Evolutionary conservation across 2,113 vertebrate species (phyloP).

Genomic region (Notarius quadriscutis): DNA sequence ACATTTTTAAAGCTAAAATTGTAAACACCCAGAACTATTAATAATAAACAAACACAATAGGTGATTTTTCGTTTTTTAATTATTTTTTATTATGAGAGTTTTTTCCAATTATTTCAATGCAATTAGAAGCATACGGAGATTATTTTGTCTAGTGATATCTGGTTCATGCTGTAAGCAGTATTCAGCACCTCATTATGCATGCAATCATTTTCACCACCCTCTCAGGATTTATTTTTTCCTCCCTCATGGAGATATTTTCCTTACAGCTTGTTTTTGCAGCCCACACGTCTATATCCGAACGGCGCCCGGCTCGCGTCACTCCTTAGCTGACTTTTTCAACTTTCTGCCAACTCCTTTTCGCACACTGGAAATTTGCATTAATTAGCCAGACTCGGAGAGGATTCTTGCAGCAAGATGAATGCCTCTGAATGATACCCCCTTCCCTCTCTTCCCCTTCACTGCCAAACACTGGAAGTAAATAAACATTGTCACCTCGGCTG

Average conservation of each 20-base stretch:
- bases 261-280: conserved; percentile 61
- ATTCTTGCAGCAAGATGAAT: conserved; percentile 65
- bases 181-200: conserved; percentile 59
- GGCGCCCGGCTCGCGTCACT: conserved; percentile 64
- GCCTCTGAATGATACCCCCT: conserved; percentile 49
- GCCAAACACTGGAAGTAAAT: conserved; percentile 59
- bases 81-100: too few relatives aligned
- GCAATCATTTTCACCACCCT: conserved; percentile 44
- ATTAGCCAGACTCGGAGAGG: conserved; percentile 69
- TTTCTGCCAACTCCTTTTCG: conserved; percentile 65
- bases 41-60: not conserved
- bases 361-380: conserved; percentile 73
- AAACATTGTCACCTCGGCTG: conserved; percentile 56
- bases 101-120: not conserved
- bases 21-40: not conserved
- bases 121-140: not conserved
- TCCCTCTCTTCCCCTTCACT: not conserved
- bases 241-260: conserved; percentile 48
- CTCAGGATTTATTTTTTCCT: not conserved
- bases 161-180: conserved; percentile 44
- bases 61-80: too few relatives aligned
- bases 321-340: conserved; percentile 71
- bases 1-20: not conserved
- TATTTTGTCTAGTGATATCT: not conserved
- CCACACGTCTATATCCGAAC: conserved; percentile 63